These are phyloP conservation scores for Drosophila mettleri DNA, from an alignment of 2,888 invertebrate genomes.

Conservation along the genomic window DNA sequence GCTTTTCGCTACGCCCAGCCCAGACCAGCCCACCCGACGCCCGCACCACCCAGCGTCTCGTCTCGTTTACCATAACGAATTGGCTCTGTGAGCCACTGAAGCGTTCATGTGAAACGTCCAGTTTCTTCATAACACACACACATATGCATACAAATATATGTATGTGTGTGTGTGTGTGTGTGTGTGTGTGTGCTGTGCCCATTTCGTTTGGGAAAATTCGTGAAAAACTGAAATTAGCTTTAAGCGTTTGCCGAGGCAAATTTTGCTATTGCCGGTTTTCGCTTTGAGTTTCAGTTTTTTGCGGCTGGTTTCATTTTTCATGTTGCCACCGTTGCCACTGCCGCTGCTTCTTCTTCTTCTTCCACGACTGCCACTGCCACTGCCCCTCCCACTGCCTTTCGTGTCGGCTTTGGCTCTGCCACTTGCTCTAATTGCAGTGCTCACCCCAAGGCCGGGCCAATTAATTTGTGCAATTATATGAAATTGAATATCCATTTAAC, in stretches of 20 bases:
- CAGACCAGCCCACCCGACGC: neutral
- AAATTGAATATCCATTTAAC: conserved; percentile 72
- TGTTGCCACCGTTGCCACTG: conserved; percentile 7
- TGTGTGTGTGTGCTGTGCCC: conserved; percentile 51
- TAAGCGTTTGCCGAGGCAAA: conserved; percentile 53
- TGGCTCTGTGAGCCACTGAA: conserved; percentile 74
- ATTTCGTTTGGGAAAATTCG: conserved; percentile 75
- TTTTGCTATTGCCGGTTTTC: conserved; percentile 54
- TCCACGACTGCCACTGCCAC: conserved; percentile 22
- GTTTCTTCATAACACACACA: conserved; percentile 66
- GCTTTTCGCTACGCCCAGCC: conserved; percentile 30
- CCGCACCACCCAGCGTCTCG: conserved; percentile 2
- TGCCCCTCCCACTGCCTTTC: neutral
- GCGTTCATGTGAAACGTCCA: conserved; percentile 83
- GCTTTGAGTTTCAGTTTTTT: conserved; percentile 44
- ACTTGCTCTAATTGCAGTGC: conserved; percentile 43
- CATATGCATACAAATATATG: conserved; percentile 11
- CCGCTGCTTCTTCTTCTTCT: conserved; percentile 15
- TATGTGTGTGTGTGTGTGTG: conserved; percentile 12
- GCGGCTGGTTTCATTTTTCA: conserved; percentile 47
- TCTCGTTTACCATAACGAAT: conserved; percentile 55
- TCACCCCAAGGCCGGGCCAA: conserved; percentile 61
- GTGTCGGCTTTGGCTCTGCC: conserved; percentile 21
- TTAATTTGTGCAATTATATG: conserved; percentile 74
- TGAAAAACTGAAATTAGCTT: conserved; percentile 74